Evolutionary conservation across 2,113 vertebrate genomes (phyloP), one percentile per base, ranked within the genome.

Genomic region (Trogon surrucura): DNA sequence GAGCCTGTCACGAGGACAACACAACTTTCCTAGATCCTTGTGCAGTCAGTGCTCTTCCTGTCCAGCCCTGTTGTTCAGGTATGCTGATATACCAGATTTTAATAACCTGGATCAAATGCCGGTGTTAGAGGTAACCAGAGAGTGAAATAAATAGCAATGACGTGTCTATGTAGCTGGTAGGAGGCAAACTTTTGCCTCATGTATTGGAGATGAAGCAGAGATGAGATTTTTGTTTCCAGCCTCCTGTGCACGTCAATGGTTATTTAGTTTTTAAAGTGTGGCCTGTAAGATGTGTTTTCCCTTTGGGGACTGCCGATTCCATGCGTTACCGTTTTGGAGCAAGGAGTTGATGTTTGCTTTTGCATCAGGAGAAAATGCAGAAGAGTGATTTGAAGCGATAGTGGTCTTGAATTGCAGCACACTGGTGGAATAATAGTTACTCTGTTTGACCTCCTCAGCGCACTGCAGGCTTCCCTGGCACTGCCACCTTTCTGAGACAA

Each of bases 171-270:
- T 60, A 56, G 85, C 60, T 96, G 85, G 57, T 65, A n/a, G 66
- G 90, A 93, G 80, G 57, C 92, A 83, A 88, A 70, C 53, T 96
- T 80, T 29, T 56, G 89, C 36, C 69, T 72, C 48, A 57, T 65
- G 15, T 57, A 7, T 70, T 82, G 13, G 60, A 85, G 81, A 57
- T 13, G 14, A 25, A 90, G 51, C 60, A 72, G 60, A 70, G 64
- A 53, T 48, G n/a, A 62, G 47, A 32, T 73, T 53, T 65, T 70
- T 67, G 47, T 61, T 91, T 84, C 45, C 17, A 25, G 30, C 47
- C n/a, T 74, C 15, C 53, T 53, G 26, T 74, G 66, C 20, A 7
- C 45, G 22, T 67, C 0, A 10, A 30, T 60, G 62, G 19, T 70
- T 91, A 19, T 20, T 83, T 86, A 32, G 20, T 81, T 73, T 84